Evolutionary conservation across 2,888 invertebrate species (phyloP).

Genomic region (Craniophora ligustri): DNA sequence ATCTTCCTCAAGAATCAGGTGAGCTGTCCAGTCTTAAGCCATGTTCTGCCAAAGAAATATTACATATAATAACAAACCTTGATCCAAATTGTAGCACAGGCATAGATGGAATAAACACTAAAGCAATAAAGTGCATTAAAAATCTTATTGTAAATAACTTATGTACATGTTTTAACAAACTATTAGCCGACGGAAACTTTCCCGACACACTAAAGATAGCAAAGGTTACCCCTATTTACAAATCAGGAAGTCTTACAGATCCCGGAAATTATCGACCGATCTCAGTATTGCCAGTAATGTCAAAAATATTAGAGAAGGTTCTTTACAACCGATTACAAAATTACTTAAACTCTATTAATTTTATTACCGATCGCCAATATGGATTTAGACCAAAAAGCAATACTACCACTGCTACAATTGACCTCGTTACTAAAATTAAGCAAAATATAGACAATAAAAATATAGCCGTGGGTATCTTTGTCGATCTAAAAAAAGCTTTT

Average conservation of each 20-base stretch:
- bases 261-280: constrained; percentile 11
- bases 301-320: constrained; percentile 13
- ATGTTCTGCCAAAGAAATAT: neutral
- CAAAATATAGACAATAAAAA: constrained; percentile 1
- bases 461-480: neutral
- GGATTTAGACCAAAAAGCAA: no score
- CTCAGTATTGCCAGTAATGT: constrained; percentile 11
- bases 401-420: no score
- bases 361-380: neutral
- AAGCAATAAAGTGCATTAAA: neutral
- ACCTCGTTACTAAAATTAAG: neutral
- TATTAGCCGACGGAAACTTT: neutral
- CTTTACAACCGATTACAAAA: constrained; percentile 1
- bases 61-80: constrained; percentile 3
- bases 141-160: neutral
- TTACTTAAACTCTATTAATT: neutral
- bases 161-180: constrained; percentile 3
- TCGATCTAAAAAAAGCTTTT: neutral
- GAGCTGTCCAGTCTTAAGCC: neutral
- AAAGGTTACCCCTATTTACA: constrained; percentile 4
- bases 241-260: constrained; percentile 3
- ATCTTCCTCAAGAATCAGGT: no score
- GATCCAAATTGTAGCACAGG: no score
- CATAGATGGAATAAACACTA: constrained; percentile 4
- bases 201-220: neutral